Evolutionary conservation across 2,113 vertebrate species (phyloP).

Genomic region (Neodon shergylaensis): DNA sequence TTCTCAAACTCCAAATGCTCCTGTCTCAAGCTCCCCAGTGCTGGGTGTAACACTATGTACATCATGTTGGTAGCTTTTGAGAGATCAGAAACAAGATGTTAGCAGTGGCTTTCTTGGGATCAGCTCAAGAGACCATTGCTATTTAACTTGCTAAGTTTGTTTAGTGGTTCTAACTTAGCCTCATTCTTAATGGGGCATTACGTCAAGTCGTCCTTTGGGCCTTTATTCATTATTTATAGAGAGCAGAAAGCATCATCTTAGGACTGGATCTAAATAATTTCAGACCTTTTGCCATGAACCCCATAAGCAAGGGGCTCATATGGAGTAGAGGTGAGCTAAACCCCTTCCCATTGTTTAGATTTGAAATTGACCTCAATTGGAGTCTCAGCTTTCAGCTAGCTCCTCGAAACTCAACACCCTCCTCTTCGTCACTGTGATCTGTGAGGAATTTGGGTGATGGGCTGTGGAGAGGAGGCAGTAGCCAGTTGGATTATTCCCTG

Average conservation of each 20-base stretch:
- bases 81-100: background rate
- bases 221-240: conserved; percentile 6
- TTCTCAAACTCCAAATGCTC: background rate
- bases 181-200: background rate
- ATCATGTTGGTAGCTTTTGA: background rate
- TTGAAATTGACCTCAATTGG: conserved; percentile 42
- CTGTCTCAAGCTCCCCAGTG: background rate
- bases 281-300: background rate
- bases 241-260: conserved; percentile 7
- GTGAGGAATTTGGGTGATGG: background rate
- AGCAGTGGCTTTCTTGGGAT: conserved; percentile 6
- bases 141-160: background rate
- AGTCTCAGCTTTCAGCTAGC: background rate
- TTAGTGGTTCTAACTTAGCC: background rate
- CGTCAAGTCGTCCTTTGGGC: background rate
- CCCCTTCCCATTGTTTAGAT: conserved; percentile 41
- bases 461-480: background rate
- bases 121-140: background rate
- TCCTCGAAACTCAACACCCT: conserved; percentile 4
- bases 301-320: background rate
- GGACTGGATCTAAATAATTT: conserved; percentile 10
- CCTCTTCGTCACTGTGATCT: conserved; percentile 5
- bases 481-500: conserved; percentile 22
- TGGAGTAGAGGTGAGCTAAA: background rate
- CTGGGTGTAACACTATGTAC: background rate